Evolutionary conservation across 35 echinoderm and acorn worm genomes (phyloP), one percentile per base, ranked within the genome.

Genomic region (Ophiothrix spiculata): DNA sequence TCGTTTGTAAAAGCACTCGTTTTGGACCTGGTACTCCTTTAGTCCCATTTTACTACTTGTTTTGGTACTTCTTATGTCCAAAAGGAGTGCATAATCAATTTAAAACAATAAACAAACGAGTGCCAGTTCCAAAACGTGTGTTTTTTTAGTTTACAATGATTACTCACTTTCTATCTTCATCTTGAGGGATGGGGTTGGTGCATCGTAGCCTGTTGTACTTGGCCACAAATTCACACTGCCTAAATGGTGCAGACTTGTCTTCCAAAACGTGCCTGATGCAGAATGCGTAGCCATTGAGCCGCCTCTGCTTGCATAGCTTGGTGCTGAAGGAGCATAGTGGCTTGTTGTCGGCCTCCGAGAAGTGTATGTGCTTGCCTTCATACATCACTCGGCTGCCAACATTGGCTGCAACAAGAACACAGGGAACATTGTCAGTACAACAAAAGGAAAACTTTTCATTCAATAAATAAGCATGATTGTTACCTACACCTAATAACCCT

Each of bases 351-450:
- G 85, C 81, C 73, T 99, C 96, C 41, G 96, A 99, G 87, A 89
- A 90, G 96, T 99, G 96, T 81, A 99, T 99, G 77, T 99, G 88
- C 91, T 94, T 99, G 81, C 96, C 96, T 91, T 99, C 96, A 81
- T 99, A 99, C 96, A 99, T 99, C 85, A 93, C 92, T 88, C 82
- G 56, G 54, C 80, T 80, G 82, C 82, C 86, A 93, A 89, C 92
- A 93, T 93, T 88, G 82, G 86, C 92, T 94, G 41, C 38, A 83
- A 79, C 73, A 36, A 12, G 40, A 76, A 16, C 25, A 12, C 37
- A 79, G 32, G 0, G 23, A 34, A 88, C 49, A n/a, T n/a, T n/a
- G n/a, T n/a, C n/a, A n/a, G n/a, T n/a, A n/a, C n/a, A n/a, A n/a
- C n/a, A n/a, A n/a, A n/a, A n/a, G n/a, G n/a, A n/a, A n/a, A n/a